Conservation (phyloP, 1,140 invertebrate species). For the Batillaria attramentaria region DNA sequence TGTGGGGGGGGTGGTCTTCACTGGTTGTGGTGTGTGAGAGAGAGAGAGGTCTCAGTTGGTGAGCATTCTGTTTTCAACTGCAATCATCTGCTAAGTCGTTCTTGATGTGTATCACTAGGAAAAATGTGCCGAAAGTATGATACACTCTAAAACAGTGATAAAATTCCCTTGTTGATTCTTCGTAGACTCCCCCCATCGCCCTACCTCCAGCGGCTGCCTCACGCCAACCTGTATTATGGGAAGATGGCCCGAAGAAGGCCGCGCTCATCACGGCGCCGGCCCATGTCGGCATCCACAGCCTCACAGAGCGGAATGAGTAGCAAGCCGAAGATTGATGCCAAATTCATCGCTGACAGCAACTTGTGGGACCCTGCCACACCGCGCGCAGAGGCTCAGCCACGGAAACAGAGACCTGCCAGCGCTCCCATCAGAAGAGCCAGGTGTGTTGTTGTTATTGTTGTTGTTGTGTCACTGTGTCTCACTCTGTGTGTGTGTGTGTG, state of each 20-base stretch:
- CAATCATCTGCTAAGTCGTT: too few relatives aligned
- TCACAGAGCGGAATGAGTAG: constrained; percentile 25
- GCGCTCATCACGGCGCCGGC: constrained; percentile 42
- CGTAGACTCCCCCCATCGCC: constrained; percentile 58
- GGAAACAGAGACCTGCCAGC: constrained; percentile 49
- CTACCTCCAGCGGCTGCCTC: constrained; percentile 64
- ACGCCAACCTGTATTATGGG: constrained; percentile 49
- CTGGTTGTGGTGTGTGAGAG: too few relatives aligned
- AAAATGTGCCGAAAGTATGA: not conserved
- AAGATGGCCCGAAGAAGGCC: constrained; percentile 26
- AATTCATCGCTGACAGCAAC: constrained; percentile 66
- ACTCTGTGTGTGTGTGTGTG: not conserved
- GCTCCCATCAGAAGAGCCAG: constrained; percentile 56
- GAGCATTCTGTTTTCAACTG: too few relatives aligned
- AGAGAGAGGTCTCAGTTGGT: too few relatives aligned
- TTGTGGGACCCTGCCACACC: constrained; percentile 69
- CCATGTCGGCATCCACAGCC: constrained; percentile 49
- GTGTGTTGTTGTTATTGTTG: constrained; percentile 36
- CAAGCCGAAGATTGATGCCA: constrained; percentile 70
- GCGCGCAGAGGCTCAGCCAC: constrained; percentile 28
- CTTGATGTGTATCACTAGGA: too few relatives aligned
- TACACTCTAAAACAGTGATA: not conserved
- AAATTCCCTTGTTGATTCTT: too few relatives aligned
- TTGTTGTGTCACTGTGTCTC: not conserved
- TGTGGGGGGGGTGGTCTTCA: too few relatives aligned